These are phyloP conservation scores for Columba guinea DNA, from an alignment of 2,797 vertebrate genomes.

Conservation along the genomic window DNA sequence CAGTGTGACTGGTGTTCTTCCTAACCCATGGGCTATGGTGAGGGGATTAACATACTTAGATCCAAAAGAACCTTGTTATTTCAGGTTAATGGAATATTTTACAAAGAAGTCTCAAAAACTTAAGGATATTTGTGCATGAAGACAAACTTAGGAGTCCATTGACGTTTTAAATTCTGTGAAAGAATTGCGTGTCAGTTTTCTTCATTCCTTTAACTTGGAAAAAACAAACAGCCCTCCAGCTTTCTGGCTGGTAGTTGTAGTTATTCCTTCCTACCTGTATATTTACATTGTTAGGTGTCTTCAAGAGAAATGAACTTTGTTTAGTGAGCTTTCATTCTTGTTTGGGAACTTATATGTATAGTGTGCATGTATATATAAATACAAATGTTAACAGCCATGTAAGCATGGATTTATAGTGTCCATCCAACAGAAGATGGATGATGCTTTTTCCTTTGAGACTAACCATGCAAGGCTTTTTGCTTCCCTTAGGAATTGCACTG, in stretches of 20 bases:
- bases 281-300: background rate
- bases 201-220: background rate
- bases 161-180: background rate
- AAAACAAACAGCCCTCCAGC: background rate
- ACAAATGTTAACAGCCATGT: background rate
- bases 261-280: background rate
- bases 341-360: background rate
- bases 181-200: background rate
- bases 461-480: background rate
- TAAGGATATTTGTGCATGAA: rapidly evolving
- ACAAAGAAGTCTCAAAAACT: background rate
- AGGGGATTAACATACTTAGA: background rate
- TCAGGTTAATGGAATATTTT: background rate
- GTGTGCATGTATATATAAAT: background rate
- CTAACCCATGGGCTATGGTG: background rate
- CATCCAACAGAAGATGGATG: background rate
- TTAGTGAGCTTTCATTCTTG: background rate
- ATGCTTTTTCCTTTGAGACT: background rate
- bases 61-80: background rate
- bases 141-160: background rate
- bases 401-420: background rate
- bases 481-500: background rate
- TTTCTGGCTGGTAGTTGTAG: background rate
- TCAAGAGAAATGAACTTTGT: background rate
- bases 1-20: background rate